Evolutionary conservation across 2,797 vertebrate species (phyloP).

Genomic region (Heterohyrax brucei): DNA sequence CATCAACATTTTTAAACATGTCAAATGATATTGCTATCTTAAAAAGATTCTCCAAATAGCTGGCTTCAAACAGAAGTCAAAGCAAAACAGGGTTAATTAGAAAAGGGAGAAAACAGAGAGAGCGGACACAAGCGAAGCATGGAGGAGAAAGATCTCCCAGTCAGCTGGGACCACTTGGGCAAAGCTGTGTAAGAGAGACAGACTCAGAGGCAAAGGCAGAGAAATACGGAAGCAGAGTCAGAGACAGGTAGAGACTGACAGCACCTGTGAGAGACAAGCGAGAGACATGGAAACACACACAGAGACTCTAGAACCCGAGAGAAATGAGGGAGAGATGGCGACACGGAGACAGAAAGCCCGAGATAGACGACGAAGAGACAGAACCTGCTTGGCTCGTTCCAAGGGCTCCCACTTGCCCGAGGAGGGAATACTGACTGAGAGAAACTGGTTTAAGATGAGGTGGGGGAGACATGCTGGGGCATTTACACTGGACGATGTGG

Average conservation of each 20-base stretch:
- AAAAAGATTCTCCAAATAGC: neutral
- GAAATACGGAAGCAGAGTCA: neutral
- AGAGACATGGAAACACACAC: neutral
- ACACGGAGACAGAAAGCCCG: neutral
- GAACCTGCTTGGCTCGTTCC: neutral
- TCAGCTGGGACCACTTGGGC: too few species aligned
- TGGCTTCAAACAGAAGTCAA: neutral
- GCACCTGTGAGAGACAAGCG: too few species aligned
- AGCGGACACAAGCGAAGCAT: neutral
- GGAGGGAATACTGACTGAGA: neutral
- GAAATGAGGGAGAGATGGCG: too few species aligned
- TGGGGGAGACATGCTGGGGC: neutral
- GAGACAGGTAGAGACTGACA: neutral
- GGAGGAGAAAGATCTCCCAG: neutral
- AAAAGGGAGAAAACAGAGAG: neutral
- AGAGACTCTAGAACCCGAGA: neutral
- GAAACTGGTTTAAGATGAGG: neutral
- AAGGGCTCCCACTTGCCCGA: neutral
- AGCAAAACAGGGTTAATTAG: neutral
- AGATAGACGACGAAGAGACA: neutral
- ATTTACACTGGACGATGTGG: rapidly evolving
- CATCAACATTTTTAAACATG: neutral
- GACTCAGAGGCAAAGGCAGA: too few species aligned
- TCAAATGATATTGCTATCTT: neutral
- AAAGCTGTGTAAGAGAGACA: too few species aligned